These are phyloP conservation scores for Cydia pomonella DNA, from an alignment of 1,140 invertebrate genomes.

Conservation along the genomic window DNA sequence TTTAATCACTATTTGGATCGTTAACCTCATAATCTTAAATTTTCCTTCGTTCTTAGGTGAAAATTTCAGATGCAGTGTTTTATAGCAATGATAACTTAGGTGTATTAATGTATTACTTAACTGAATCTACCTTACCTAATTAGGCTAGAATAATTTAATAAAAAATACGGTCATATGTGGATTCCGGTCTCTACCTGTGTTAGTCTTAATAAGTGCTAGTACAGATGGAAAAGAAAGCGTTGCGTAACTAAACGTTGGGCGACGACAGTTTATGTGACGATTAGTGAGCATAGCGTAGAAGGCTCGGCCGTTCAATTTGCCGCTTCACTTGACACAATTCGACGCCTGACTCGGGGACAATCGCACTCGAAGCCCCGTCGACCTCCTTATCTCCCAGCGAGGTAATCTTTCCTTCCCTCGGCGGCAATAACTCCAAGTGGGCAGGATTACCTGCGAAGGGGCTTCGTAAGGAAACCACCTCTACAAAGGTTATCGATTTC, in stretches of 20 bases:
- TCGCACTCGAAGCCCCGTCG: constrained; percentile 78
- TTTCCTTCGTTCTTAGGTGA: background rate
- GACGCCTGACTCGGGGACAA: constrained; percentile 80
- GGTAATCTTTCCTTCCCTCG: constrained; percentile 80
- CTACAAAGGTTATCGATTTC: constrained; percentile 76
- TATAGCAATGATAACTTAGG: background rate
- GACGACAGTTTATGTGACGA: constrained; percentile 76
- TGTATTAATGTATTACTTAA: too few species aligned
- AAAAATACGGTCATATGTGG: too few species aligned
- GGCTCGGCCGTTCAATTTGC: constrained; percentile 80
- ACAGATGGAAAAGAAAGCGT: constrained; percentile 48
- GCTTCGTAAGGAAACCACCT: constrained; percentile 72
- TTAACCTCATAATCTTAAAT: constrained; percentile 16
- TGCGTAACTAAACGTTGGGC: constrained; percentile 71
- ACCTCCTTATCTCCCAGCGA: constrained; percentile 79
- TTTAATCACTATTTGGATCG: constrained; percentile 32
- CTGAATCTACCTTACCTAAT: too few species aligned
- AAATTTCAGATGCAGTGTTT: background rate
- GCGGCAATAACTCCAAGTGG: constrained; percentile 80
- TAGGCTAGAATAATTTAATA: too few species aligned
- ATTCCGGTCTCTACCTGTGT: background rate
- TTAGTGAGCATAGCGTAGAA: constrained; percentile 75
- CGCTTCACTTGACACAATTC: constrained; percentile 80
- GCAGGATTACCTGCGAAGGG: constrained; percentile 79
- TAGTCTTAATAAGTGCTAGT: constrained; percentile 38